These are phyloP conservation scores for Chrysogorgia sp. DNA, from an alignment of 92 coral and sea anemone genomes.

Conservation along the genomic window DNA sequence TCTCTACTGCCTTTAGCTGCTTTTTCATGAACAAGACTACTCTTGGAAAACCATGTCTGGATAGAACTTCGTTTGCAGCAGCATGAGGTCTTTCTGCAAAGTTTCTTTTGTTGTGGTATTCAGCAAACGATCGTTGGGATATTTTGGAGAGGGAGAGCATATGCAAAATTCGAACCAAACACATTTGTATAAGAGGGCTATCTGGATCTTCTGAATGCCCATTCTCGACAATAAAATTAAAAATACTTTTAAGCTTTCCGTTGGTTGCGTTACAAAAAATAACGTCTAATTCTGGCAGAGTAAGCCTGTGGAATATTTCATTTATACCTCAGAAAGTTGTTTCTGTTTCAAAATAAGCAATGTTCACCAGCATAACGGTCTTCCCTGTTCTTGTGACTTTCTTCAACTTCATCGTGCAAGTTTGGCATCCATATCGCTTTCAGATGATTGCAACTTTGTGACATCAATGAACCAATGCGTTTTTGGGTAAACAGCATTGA, in stretches of 20 bases:
- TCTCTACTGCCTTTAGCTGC: conserved; percentile 42
- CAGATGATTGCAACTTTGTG: background rate
- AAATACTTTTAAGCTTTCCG: conserved; percentile 40
- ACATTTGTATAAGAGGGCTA: conserved; percentile 69
- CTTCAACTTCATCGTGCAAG: too few relatives aligned
- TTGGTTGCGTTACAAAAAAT: conserved; percentile 36
- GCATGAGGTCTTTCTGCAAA: conserved; percentile 66
- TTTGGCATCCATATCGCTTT: too few relatives aligned
- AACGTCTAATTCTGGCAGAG: conserved; percentile 46
- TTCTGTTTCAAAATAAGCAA: conserved; percentile 52
- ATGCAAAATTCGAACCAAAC: conserved; percentile 50
- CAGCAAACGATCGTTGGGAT: conserved; percentile 54
- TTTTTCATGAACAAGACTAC: conserved; percentile 22
- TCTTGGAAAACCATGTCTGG: conserved; percentile 61
- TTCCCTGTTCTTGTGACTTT: background rate
- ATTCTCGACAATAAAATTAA: conserved; percentile 53
- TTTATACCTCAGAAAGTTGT: conserved; percentile 65
- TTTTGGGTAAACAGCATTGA: background rate
- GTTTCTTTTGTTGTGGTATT: too few relatives aligned
- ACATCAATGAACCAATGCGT: background rate
- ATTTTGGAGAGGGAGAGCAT: conserved; percentile 37
- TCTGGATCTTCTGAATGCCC: conserved; percentile 68
- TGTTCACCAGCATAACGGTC: conserved; percentile 54
- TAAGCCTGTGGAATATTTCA: conserved; percentile 55
- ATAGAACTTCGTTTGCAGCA: conserved; percentile 58